These are phyloP conservation scores for Urosaurus nigricauda DNA, from an alignment of 2,797 vertebrate species.

Conservation along the genomic window DNA sequence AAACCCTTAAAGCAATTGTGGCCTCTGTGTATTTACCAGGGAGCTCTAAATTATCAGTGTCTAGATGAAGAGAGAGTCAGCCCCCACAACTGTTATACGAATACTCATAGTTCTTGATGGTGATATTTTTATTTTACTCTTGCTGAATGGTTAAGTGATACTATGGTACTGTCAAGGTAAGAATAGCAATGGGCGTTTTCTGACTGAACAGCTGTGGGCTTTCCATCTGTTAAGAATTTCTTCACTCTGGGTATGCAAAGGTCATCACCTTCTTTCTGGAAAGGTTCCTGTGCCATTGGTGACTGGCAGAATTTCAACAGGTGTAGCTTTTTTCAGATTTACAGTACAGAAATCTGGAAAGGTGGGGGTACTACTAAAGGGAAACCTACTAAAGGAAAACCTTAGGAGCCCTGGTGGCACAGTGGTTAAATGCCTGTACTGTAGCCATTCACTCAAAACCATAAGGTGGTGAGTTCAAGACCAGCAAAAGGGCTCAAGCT, in stretches of 20 bases:
- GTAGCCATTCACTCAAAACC: no score
- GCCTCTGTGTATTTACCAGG: background rate
- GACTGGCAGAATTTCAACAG: background rate
- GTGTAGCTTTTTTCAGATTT: background rate
- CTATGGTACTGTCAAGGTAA: slow-evolving; percentile 39
- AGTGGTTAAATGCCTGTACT: no score
- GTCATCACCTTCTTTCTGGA: slow-evolving; percentile 6
- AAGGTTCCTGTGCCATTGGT: slow-evolving; percentile 2
- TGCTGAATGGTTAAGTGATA: slow-evolving; percentile 47
- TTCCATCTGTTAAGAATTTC: slow-evolving; percentile 12
- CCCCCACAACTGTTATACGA: slow-evolving; percentile 61
- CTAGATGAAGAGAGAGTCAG: slow-evolving; percentile 53
- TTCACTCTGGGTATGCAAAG: background rate
- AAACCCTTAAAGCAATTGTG: slow-evolving; percentile 21
- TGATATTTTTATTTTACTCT: slow-evolving; percentile 67
- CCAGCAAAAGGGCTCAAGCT: no score
- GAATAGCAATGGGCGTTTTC: slow-evolving; percentile 64
- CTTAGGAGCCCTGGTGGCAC: no score
- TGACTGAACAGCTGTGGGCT: slow-evolving; percentile 46
- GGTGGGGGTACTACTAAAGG: background rate
- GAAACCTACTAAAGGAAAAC: background rate
- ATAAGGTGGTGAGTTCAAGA: no score
- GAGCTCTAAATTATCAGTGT: background rate
- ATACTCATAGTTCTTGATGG: slow-evolving; percentile 8
- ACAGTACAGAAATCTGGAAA: background rate